These are phyloP conservation scores for Spatulosminthurus flaviceps DNA, from an alignment of 2,888 invertebrate genomes.

Conservation along the genomic window DNA sequence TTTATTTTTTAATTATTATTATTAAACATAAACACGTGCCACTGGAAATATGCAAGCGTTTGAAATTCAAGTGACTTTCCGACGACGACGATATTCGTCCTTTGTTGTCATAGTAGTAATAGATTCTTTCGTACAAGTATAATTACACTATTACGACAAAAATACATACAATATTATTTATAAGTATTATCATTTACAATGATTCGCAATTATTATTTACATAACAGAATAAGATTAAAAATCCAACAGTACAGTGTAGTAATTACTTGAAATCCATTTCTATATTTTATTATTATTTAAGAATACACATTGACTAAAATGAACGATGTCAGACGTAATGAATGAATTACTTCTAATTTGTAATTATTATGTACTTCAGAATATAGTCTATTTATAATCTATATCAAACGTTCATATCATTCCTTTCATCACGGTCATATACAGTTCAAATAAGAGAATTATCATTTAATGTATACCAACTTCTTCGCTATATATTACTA, in stretches of 20 bases:
- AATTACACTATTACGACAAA: conserved; percentile 7
- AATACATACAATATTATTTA: background rate
- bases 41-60: background rate
- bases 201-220: conserved; percentile 19
- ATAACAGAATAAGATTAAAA: conserved; percentile 21
- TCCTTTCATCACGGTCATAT: background rate
- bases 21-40: background rate
- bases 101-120: background rate
- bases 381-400: background rate
- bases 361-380: background rate
- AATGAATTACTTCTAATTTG: conserved; percentile 10
- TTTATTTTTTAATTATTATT: background rate
- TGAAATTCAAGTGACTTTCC: background rate
- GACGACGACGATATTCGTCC: background rate
- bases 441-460: conserved; percentile 21
- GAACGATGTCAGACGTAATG: conserved; percentile 27
- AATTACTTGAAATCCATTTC: background rate
- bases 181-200: background rate
- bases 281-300: background rate
- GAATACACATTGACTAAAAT: conserved; percentile 26
- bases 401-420: background rate
- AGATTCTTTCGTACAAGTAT: background rate
- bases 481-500: too few species aligned
- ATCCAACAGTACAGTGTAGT: background rate
- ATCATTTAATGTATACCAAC: too few species aligned